Base-by-base conservation (phyloP, 2,797 vertebrate genomes). In the Gephyroberyx darwinii region DNA sequence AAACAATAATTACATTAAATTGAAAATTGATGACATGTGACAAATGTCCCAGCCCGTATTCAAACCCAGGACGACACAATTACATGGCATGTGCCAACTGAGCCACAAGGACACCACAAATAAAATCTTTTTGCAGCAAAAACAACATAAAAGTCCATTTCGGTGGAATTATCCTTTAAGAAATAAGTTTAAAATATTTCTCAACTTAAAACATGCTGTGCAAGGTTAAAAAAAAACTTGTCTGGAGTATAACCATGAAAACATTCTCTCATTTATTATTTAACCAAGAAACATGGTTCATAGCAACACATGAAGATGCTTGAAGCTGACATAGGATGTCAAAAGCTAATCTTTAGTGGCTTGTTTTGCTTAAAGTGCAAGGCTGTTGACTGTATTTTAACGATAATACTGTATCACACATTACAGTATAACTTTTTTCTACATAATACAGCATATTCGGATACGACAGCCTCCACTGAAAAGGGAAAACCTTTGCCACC, bases 221-320 rank as follows among this genome's bases (percentile, higher is more conserved):
- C 58, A 69, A 26, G 26, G 66, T 84, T 78, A 66, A 83, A 82
- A 77, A 82, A 17, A 5, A 45, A 71, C 63, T 79, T 85, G 60
- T 82, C 53, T 78, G 35, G 59, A 84, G 71, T 30, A 77, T 66
- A 69, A 78, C 30, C 43, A 69, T 70, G 80, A 83, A 89, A 88
- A 84, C 82, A 88, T 62, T 55, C 26, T n/a, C 56, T 82, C 68
- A 84, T 89, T 77, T 69, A 84, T 88, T 80, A 83, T 84, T 89
- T 35, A 86, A 58, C 47, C 65, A 3, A 20, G 41, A 82, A 35
- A 74, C 65, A 68, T 54, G 41, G 59, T 62, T 83, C 57, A 65
- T 22, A 31, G 45, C 65, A 55, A 39, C 10, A 16, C 63, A 68
- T 48, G 41, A 61, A 30, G 54, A 74, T 43, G 12, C 69, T 88